Percentiles rank a stretch among this genome's conserved stretches.
phyloP scores from a whole-genome alignment of 30 jellyfish, hydroid and myxozoan genomes.

The Aurelia coerulea region DNA sequence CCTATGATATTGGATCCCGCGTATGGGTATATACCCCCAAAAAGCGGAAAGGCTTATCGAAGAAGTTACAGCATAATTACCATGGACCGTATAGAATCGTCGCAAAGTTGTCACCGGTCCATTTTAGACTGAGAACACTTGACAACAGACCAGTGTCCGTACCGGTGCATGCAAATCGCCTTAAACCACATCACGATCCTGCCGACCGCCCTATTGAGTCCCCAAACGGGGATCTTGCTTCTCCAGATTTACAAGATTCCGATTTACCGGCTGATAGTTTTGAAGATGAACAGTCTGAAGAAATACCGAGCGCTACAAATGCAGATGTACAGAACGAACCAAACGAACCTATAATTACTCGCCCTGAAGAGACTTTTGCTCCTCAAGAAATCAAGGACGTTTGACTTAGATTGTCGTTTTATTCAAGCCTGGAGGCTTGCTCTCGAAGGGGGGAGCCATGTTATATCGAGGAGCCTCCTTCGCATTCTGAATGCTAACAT shows the following conservation, averaged over 20 bases:
- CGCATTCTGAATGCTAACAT: too few species aligned
- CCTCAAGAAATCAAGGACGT: slow-evolving; percentile 1
- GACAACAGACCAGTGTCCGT: slow-evolving; percentile 28
- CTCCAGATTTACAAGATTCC: slow-evolving; percentile 17
- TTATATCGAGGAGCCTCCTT: too few species aligned
- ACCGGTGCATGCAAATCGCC: slow-evolving; percentile 3
- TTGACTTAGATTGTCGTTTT: not conserved
- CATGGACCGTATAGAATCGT: slow-evolving; percentile 1
- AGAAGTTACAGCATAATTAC: not conserved
- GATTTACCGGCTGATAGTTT: slow-evolving; percentile 28
- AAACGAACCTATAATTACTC: slow-evolving; percentile 2
- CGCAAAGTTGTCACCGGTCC: slow-evolving; percentile 46
- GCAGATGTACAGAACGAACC: not conserved
- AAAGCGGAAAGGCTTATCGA: not conserved
- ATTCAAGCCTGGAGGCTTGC: slow-evolving; percentile 18
- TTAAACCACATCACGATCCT: not conserved
- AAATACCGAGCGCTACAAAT: not conserved
- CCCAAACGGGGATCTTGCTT: not conserved
- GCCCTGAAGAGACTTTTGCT: slow-evolving; percentile 22
- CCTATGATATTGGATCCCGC: slow-evolving; percentile 4
- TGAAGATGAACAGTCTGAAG: not conserved
- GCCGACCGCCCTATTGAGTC: not conserved
- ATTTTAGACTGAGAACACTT: slow-evolving; percentile 17
- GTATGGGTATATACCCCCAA: slow-evolving; percentile 21
- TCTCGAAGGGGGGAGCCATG: slow-evolving; percentile 42